These are phyloP conservation scores for Zygaena filipendulae DNA, from an alignment of 2,888 invertebrate genomes.

Conservation along the genomic window DNA sequence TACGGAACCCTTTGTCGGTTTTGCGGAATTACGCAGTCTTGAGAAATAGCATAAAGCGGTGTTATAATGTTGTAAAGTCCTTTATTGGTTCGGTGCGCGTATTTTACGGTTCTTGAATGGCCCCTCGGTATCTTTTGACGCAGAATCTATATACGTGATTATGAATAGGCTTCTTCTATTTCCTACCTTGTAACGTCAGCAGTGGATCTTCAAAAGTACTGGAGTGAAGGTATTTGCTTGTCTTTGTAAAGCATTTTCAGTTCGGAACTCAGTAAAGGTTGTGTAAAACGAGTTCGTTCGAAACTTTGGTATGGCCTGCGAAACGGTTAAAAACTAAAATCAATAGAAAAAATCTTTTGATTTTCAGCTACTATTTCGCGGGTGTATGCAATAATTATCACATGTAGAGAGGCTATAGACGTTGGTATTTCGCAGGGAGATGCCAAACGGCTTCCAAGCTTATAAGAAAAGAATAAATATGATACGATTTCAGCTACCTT, in stretches of 20 bases:
- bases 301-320: too few relatives aligned
- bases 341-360: conserved; percentile 9
- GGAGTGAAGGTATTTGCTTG: conserved; percentile 7
- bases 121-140: conserved; percentile 40
- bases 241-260: too few relatives aligned
- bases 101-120: conserved; percentile 49
- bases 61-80: conserved; percentile 26
- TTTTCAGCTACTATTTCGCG: conserved; percentile 21
- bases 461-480: too few relatives aligned
- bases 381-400: conserved; percentile 26
- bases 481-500: too few relatives aligned
- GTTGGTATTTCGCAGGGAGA: too few relatives aligned
- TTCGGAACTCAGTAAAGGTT: too few relatives aligned
- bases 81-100: conserved; percentile 19
- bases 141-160: conserved; percentile 46
- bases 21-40: conserved; percentile 34
- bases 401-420: too few relatives aligned
- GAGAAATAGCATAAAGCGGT: conserved; percentile 33
- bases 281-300: too few relatives aligned
- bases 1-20: conserved; percentile 60
- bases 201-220: too few relatives aligned
- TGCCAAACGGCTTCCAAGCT: too few relatives aligned
- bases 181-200: conserved; percentile 29
- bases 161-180: conserved; percentile 53
- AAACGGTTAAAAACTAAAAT: background rate